Conservation (phyloP, 2,888 invertebrate species). For the Myopa testacea region DNA sequence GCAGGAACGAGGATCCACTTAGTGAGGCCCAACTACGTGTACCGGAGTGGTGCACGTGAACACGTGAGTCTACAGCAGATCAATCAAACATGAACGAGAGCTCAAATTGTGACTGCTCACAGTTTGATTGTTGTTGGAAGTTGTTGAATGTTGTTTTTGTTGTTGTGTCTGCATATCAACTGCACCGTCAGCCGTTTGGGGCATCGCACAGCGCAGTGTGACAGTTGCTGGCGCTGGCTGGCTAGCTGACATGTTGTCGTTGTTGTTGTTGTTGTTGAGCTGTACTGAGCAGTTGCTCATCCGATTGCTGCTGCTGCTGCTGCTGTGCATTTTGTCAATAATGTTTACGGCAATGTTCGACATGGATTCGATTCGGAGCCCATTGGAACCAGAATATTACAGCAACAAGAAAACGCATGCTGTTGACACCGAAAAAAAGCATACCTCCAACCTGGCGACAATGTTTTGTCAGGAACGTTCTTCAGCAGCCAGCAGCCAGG, state of each 20-base stretch:
- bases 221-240: background rate
- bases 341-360: slow-evolving; percentile 42
- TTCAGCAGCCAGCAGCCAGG: background rate
- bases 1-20: background rate
- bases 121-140: background rate
- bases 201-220: background rate
- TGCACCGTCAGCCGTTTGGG: background rate
- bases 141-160: background rate
- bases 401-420: background rate
- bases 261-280: background rate
- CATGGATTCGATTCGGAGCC: slow-evolving; percentile 31
- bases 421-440: background rate
- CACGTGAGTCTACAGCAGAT: slow-evolving; percentile 32
- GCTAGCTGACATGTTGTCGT: background rate
- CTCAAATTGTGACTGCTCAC: background rate
- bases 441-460: background rate
- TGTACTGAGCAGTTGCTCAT: slow-evolving; percentile 12
- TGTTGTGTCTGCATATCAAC: background rate
- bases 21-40: background rate
- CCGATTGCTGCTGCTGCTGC: background rate
- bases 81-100: slow-evolving; percentile 19
- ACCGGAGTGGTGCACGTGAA: background rate
- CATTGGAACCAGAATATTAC: background rate
- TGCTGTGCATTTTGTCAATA: slow-evolving; percentile 43
- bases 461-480: slow-evolving; percentile 1